Percentiles rank a stretch among this genome's conserved stretches.
phyloP scores from a whole-genome alignment of 2,888 invertebrate species.

The Trachelus iudaicus region DNA sequence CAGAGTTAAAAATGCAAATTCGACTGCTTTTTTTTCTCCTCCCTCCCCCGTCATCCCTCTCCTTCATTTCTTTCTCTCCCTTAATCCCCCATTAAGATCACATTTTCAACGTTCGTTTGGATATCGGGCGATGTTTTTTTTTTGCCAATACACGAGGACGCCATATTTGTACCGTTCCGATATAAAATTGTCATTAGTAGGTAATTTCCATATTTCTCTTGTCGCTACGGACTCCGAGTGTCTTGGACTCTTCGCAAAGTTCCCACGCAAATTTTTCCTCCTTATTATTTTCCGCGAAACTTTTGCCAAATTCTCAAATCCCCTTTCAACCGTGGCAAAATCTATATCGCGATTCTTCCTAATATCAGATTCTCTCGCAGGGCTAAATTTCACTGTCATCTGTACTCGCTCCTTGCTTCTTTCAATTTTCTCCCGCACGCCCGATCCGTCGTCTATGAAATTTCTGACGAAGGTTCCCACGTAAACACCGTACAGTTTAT shows the following conservation, averaged over 20 bases:
- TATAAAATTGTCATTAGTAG: neutral
- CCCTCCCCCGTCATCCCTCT: no score
- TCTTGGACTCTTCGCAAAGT: neutral
- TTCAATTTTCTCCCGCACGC: neutral
- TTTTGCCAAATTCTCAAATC: neutral
- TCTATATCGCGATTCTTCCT: neutral
- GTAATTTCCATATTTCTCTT: neutral
- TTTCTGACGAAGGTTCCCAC: neutral
- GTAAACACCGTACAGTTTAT: neutral
- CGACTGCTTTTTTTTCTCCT: neutral
- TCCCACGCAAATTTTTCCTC: neutral
- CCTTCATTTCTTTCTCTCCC: neutral
- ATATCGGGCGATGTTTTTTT: neutral
- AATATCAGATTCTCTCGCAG: neutral
- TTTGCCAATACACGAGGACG: neutral
- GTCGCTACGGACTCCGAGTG: neutral
- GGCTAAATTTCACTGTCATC: neutral
- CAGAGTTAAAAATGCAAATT: constrained; percentile 32
- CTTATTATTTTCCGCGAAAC: neutral
- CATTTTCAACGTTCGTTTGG: neutral
- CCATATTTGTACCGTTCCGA: neutral
- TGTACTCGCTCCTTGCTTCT: neutral
- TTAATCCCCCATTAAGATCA: constrained; percentile 2
- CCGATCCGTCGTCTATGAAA: neutral
- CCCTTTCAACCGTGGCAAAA: neutral